Evolutionary conservation across 2,888 invertebrate species (phyloP), one percentile per base, ranked within the genome.

Genomic region (Steromphala cineraria): DNA sequence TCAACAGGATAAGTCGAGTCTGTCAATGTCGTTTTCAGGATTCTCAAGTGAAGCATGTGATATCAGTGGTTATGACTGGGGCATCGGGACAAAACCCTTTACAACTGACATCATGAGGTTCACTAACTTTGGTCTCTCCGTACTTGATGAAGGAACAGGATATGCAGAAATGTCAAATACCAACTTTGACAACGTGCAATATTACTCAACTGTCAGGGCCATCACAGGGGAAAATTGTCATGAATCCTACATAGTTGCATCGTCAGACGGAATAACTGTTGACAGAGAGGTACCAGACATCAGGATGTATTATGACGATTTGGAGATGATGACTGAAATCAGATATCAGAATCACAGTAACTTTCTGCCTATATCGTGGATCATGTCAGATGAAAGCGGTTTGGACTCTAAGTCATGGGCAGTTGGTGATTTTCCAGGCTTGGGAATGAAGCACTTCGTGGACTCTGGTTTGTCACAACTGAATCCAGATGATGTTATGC

Each of bases 41-140:
- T 90, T 90, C 82, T 85, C 86, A 76, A 89, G 89, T 80, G 86
- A 89, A 74, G 83, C 86, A 3, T 90, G 90, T 76, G 86, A 84
- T 53, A 88, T 90, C 7, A 67, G 81, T 0, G 81, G 86, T 15
- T 90, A 89, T 81, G 89, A 89, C 67, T 90, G 89, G 89, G 88
- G 85, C 0, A 82, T 90, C 13, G 90, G 90, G 10, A 86, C 83
- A 5, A 74, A 82, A 8, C 85, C 88, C n/a, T 89, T 84, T 67
- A 83, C 82, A 13, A 87, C 88, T 0, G 87, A 90, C 74, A 79
- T 89, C 1, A 79, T 87, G 19, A 85, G 88, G 0, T 90, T 83
- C 80, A 88, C 88, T 0, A 79, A 82, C 46, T 88, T 87, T 74
- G 90, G 90, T 8, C 71, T 90, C 17, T 87, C 89, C 13, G 83